Evolutionary conservation across 2,797 vertebrate species (phyloP), one percentile per base, ranked within the genome.

Genomic region (Amphiprion clarkii): DNA sequence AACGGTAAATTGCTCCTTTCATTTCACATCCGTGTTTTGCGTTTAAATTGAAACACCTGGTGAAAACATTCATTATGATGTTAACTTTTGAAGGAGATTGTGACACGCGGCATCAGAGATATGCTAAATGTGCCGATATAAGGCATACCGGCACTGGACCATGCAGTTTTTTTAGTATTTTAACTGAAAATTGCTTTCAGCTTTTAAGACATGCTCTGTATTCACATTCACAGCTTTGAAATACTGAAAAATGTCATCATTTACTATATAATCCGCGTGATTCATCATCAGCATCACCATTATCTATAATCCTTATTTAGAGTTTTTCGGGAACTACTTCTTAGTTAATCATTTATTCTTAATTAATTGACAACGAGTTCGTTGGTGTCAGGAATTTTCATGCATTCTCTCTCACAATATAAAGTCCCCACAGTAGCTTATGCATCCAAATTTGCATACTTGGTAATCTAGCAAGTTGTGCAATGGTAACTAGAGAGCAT

Each of bases 391-490:
- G 19, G 8, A 49, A 49, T 48, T 6, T 48, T 19, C 48, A 49
- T n/a, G 17, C 19, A 8, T 48, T 48, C 46, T 49, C 46, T 49
- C n/a, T 49, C 8, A 49, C 9, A 46, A 46, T 19, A 2, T 7
- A 27, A 66, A 42, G 29, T 21, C 51, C 12, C 52, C n/a, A 57
- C 51, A 25, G 11, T 2, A 48, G 27, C 48, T 12, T 19, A 48
- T 48, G 21, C 17, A 70, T 23, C 51, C 31, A 44, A 9, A 58
- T 36, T 14, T 36, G 60, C 19, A 40, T 3, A 33, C 57, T n/a
- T 39, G 1, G 19, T 72, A 60, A 80, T 68, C 63, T 33, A 74
- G 40, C 44, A 59, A 78, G 71, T 21, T 66, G 70, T 70, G 63
- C 46, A 56, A 21, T 5, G 29, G 31, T 57, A 61, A n/a, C 42